Conservation (phyloP, 2,888 invertebrate genomes). For the Drosophila meridionalis region DNA sequence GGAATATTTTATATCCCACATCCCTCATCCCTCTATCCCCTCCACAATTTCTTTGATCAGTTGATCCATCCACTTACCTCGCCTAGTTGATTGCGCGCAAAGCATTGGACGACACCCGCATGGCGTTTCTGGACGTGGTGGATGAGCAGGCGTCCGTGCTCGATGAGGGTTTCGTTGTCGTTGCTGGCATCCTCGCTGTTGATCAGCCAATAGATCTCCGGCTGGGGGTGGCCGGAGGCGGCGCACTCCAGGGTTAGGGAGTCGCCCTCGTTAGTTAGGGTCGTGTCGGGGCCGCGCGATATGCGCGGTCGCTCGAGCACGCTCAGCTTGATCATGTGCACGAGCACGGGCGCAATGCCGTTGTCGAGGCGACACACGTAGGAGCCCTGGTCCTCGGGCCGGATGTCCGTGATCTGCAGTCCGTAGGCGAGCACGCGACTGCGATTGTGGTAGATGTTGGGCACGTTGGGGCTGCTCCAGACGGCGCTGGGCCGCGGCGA, state of each 20-base stretch:
- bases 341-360: constrained; percentile 86
- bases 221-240: constrained; percentile 90
- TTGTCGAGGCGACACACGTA: constrained; percentile 92
- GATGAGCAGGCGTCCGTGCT: constrained; percentile 87
- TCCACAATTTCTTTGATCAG: not conserved
- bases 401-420: constrained; percentile 87
- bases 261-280: constrained; percentile 86
- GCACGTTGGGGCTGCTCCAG: constrained; percentile 88
- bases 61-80: constrained; percentile 86
- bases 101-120: constrained; percentile 95
- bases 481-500: constrained; percentile 88
- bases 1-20: too few relatives aligned
- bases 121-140: constrained; percentile 91
- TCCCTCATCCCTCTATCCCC: not conserved
- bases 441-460: constrained; percentile 85
- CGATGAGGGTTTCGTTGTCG: constrained; percentile 86
- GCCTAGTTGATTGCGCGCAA: constrained; percentile 92
- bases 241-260: constrained; percentile 86
- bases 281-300: constrained; percentile 83
- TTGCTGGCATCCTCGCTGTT: constrained; percentile 90
- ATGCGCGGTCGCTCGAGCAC: constrained; percentile 86
- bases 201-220: constrained; percentile 92
- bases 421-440: constrained; percentile 87
- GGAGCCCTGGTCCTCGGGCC: constrained; percentile 89
- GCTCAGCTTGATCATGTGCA: constrained; percentile 86